These are phyloP conservation scores for Ochotona princeps DNA, from an alignment of 2,113 vertebrate genomes.

Conservation along the genomic window DNA sequence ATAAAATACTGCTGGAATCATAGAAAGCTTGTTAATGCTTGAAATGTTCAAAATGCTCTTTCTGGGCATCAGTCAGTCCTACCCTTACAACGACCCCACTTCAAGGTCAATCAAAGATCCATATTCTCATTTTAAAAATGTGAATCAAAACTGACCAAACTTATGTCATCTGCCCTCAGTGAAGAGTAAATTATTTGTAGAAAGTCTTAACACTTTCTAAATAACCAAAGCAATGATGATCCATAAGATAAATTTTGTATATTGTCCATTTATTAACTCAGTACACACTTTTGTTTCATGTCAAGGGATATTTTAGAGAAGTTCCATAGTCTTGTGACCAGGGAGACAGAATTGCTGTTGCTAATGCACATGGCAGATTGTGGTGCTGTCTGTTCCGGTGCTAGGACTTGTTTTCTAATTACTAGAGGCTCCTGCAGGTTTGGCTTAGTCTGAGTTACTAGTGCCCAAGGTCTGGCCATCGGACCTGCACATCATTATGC, in stretches of 20 bases:
- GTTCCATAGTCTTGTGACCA: not conserved
- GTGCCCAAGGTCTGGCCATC: not conserved
- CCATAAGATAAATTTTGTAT: not conserved
- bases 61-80: not conserved
- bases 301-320: not conserved
- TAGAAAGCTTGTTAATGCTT: not conserved
- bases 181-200: constrained; percentile 1
- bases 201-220: not conserved
- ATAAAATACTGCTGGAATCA: not conserved
- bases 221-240: not conserved
- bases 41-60: not conserved
- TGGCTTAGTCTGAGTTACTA: not conserved
- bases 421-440: not conserved
- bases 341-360: not conserved
- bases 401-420: not conserved
- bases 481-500: not conserved
- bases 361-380: not conserved
- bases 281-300: not conserved
- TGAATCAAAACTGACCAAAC: not conserved
- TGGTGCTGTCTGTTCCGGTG: not conserved
- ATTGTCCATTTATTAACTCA: not conserved
- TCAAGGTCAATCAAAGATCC: not conserved
- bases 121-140: not conserved
- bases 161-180: not conserved
- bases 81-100: not conserved